Percentiles rank a stretch among this genome's conserved stretches.
These are phyloP conservation scores for Stenchaetothrips biformis DNA, from an alignment of 2,888 invertebrate species.

Conservation along the genomic window DNA sequence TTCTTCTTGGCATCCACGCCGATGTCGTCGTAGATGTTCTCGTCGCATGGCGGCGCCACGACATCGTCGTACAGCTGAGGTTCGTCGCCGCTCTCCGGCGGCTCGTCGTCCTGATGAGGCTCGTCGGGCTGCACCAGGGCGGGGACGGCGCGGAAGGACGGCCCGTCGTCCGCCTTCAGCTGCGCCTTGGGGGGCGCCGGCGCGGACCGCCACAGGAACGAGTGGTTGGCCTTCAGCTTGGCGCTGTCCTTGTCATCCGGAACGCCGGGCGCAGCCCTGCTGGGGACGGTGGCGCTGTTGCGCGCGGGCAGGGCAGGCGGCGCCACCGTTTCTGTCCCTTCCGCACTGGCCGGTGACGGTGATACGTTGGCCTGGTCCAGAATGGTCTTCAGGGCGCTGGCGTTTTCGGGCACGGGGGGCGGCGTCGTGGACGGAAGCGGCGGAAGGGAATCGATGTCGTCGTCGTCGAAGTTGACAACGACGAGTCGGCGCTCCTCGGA, in stretches of 20 bases:
- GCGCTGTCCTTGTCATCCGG: neutral
- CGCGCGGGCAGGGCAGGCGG: neutral
- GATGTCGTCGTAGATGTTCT: constrained; percentile 23
- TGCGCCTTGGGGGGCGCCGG: neutral
- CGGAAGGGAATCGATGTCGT: constrained; percentile 4
- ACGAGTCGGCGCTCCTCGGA: neutral
- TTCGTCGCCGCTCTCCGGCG: neutral
- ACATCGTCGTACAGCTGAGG: constrained; percentile 13
- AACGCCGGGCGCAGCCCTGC: neutral
- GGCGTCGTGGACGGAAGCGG: neutral
- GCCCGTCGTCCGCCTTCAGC: neutral
- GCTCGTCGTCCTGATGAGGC: neutral
- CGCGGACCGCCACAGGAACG: constrained; percentile 3
- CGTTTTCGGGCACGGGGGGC: neutral
- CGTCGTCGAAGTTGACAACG: neutral
- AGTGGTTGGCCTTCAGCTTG: neutral
- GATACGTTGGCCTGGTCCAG: neutral
- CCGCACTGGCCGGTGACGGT: neutral
- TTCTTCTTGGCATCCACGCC: neutral
- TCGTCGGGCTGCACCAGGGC: constrained; percentile 2
- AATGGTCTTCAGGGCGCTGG: neutral
- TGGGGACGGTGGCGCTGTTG: neutral
- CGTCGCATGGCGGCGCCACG: neutral
- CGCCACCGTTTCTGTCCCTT: neutral
- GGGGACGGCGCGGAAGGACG: constrained; percentile 6